Evolutionary conservation across 1,140 invertebrate genomes (phyloP), one percentile per base, ranked within the genome.

Genomic region (Lepidotrigona ventralis): DNA sequence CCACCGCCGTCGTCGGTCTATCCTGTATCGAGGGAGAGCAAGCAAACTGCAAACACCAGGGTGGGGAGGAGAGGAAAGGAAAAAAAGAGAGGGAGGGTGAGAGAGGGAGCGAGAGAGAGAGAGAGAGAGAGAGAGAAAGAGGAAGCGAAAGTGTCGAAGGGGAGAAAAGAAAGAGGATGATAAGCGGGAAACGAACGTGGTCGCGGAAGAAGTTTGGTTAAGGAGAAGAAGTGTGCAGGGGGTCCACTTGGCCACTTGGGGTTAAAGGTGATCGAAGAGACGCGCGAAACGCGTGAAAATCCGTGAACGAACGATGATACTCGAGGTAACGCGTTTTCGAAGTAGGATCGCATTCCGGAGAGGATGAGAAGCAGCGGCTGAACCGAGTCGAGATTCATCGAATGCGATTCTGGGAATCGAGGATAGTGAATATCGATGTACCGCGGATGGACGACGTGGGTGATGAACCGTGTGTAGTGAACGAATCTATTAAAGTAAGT

Each of bases 21-120:
- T 66, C 89, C 70, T 79, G 88, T 60, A 63, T 26, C 58, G 84
- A 81, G 64, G 26, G 82, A 76, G 56, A 56, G 12, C 79, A 78
- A 64, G 51, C 69, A 66, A 80, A 79, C 84, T 70, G 82, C 53
- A 56, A 79, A 85, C 29, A 29, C 39, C 6, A 39, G 75, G 76
- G 77, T 17, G 71, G 79, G 79, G 70, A 39, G 77, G 23, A 63
- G 29, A 33, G 33, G 21, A 53, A 46, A 54, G 77, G 12, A 14
- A 60, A 81, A 29, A 15, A 39, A 17, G n/a, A 74, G 71, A 51
- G 46, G 5, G 63, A 80, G 72, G 33, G 46, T 75, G 64, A 46
- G 33, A 71, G 39, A 53, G 60, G 33, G 60, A 68, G 58, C 56
- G 17, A 63, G 23, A 23, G 58, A 21, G 58, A 60, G 23, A 71